phyloP scores from a whole-genome alignment of 2,113 vertebrate species.

The Herpetotheres cachinnans region DNA sequence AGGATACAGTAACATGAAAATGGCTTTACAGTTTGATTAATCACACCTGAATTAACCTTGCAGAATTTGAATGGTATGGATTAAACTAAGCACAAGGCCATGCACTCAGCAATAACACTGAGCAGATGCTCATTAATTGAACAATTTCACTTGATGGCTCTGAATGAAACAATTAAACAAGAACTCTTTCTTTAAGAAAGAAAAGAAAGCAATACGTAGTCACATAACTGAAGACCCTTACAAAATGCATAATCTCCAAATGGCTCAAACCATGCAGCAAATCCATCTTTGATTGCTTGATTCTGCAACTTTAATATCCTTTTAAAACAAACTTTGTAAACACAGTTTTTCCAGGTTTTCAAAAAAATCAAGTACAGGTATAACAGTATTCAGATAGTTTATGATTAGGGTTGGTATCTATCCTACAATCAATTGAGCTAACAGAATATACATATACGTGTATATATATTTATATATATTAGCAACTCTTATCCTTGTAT shows the following conservation, averaged over 20 bases:
- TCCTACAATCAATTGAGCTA: neutral
- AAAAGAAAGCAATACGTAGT: neutral
- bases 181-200: neutral
- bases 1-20: neutral
- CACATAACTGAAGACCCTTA: neutral
- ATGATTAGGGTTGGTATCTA: neutral
- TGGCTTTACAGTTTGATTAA: neutral
- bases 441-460: neutral
- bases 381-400: neutral
- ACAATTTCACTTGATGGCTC: neutral
- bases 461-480: neutral
- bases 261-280: neutral
- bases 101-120: neutral
- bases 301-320: neutral
- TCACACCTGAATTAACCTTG: neutral
- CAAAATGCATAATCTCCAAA: neutral
- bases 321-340: neutral
- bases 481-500: neutral
- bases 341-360: neutral
- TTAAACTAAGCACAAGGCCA: neutral
- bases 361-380: neutral
- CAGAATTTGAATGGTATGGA: neutral
- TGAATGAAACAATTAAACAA: neutral
- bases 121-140: neutral
- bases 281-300: neutral